These are phyloP conservation scores for Drosophila elegans DNA, from an alignment of 1,140 invertebrate species.

Conservation along the genomic window DNA sequence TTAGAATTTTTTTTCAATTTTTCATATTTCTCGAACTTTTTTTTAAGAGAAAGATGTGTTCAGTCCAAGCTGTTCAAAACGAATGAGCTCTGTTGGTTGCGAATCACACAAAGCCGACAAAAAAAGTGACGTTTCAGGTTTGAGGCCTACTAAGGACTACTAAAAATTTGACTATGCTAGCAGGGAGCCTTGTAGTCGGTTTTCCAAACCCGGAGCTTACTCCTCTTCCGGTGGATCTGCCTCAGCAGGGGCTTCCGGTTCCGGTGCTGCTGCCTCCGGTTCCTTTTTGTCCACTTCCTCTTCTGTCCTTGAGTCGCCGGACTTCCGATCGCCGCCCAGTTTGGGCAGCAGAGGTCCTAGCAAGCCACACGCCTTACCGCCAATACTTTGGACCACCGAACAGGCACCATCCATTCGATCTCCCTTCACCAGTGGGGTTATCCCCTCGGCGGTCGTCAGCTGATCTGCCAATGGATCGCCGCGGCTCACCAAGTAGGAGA, in stretches of 20 bases:
- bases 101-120: not conserved
- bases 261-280: not conserved
- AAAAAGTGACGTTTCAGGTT: not conserved
- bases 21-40: constrained; percentile 26
- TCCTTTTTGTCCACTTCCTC: not conserved
- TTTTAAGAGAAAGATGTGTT: constrained; percentile 22
- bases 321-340: not conserved
- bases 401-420: constrained; percentile 14
- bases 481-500: constrained; percentile 4
- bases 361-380: not conserved
- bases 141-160: constrained; percentile 8
- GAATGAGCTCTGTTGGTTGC: constrained; percentile 23
- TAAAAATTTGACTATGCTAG: not conserved
- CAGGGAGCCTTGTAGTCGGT: not conserved
- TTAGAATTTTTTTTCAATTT: constrained; percentile 24
- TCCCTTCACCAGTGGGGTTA: constrained; percentile 8
- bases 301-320: not conserved
- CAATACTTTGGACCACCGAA: not conserved
- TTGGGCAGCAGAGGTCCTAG: constrained; percentile 8
- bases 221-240: constrained; percentile 2
- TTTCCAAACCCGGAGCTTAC: too few relatives aligned
- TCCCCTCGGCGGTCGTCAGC: constrained; percentile 5
- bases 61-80: not conserved
- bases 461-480: constrained; percentile 8
- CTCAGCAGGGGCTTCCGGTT: not conserved